A percentile compares a stretch with the other conserved stretches of the same genome.
Evolutionary conservation across 2,113 vertebrate species (phyloP).

Genomic region (Laticauda laticaudata): DNA sequence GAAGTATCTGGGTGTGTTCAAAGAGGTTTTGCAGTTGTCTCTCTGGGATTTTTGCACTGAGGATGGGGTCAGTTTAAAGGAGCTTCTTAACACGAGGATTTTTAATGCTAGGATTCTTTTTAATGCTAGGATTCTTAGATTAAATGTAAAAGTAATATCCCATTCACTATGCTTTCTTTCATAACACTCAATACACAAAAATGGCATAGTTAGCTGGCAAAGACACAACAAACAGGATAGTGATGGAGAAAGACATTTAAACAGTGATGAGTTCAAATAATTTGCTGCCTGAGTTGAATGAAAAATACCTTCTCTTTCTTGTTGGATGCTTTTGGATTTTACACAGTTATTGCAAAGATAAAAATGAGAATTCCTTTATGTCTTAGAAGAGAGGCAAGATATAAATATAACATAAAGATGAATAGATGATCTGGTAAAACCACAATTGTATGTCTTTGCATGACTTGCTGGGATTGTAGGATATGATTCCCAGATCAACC

Average conservation of each 20-base stretch:
- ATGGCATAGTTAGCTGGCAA: background rate
- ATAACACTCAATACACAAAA: background rate
- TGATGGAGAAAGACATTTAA: background rate
- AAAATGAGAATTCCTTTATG: background rate
- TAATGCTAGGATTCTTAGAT: background rate
- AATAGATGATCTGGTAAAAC: background rate
- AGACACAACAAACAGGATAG: background rate
- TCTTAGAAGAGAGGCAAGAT: background rate
- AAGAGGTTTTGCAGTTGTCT: background rate
- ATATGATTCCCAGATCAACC: background rate
- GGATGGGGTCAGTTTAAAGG: background rate
- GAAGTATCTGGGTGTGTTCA: background rate
- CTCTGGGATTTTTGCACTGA: background rate
- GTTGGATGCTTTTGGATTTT: background rate
- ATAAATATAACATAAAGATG: background rate
- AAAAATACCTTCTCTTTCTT: background rate
- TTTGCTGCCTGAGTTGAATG: background rate
- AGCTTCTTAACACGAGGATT: background rate
- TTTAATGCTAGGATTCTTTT: background rate
- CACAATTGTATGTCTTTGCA: background rate
- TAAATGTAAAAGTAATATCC: background rate
- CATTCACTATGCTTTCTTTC: background rate
- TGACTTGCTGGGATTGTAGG: background rate
- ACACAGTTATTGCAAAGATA: background rate
- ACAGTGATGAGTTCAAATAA: background rate